Conservation (phyloP, 2,797 vertebrate species). For the Todus mexicanus region DNA sequence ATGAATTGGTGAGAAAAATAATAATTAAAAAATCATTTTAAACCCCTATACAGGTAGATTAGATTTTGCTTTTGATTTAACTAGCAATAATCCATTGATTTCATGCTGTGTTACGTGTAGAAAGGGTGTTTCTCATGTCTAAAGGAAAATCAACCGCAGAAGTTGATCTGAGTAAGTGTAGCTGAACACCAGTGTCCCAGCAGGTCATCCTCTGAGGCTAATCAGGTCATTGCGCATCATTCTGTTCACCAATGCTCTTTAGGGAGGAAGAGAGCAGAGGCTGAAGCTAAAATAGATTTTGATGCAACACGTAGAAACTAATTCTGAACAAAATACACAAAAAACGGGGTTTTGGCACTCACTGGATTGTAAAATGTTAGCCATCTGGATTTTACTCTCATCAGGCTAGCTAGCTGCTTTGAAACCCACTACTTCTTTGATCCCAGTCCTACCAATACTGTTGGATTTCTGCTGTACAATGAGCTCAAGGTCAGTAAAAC, state of each 20-base stretch:
- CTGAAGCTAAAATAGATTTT: not conserved
- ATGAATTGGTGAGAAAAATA: not conserved
- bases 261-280: not conserved
- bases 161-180: not conserved
- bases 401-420: not conserved
- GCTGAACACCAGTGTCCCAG: not conserved
- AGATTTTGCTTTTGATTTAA: not conserved
- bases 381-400: constrained; percentile 12
- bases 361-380: not conserved
- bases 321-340: not conserved
- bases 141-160: not conserved
- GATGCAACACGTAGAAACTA: not conserved
- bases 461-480: constrained; percentile 7
- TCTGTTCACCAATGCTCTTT: not conserved
- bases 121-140: not conserved
- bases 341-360: not conserved
- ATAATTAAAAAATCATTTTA: not conserved
- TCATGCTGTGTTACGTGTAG: not conserved
- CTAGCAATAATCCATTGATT: not conserved
- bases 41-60: not conserved
- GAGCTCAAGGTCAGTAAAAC: not conserved
- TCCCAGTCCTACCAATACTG: not conserved
- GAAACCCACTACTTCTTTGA: constrained; percentile 23
- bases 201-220: not conserved
- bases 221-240: not conserved